A percentile compares a stretch with the other conserved stretches of the same genome.
These are phyloP conservation scores for Sandelia bainsii DNA, from an alignment of 2,797 vertebrate species.

Conservation along the genomic window DNA sequence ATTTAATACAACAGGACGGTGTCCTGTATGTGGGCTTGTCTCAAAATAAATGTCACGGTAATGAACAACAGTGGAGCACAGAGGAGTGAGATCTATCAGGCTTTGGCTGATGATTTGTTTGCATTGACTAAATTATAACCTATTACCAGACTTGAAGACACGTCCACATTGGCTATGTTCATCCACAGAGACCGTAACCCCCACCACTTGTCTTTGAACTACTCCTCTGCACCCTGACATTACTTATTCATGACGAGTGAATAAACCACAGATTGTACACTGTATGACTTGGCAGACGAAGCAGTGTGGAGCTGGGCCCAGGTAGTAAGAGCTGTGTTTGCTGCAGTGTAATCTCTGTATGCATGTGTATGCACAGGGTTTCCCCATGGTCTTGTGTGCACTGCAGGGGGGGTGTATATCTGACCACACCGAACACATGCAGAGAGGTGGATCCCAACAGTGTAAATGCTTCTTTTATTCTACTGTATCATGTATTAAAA, in stretches of 20 bases:
- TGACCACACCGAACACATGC: conserved; percentile 21
- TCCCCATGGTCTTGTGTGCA: conserved; percentile 37
- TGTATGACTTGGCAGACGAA: conserved; percentile 49
- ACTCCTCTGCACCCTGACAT: conserved; percentile 3
- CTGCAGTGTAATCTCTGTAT: conserved; percentile 65
- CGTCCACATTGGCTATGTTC: too few relatives aligned
- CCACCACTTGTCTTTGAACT: too few relatives aligned
- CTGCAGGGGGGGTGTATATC: conserved; percentile 52
- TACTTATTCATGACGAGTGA: conserved; percentile 46
- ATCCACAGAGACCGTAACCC: too few relatives aligned
- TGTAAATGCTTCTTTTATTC: neutral
- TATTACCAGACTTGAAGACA: too few relatives aligned
- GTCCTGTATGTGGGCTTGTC: too few relatives aligned
- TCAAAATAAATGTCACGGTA: too few relatives aligned
- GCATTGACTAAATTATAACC: too few relatives aligned
- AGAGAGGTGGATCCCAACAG: conserved; percentile 10
- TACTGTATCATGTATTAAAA: conserved; percentile 3
- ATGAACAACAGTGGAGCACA: too few relatives aligned
- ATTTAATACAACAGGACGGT: neutral
- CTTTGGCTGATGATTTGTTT: too few relatives aligned
- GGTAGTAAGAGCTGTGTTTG: conserved; percentile 54
- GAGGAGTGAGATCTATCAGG: too few relatives aligned
- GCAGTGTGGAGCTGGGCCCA: conserved; percentile 30
- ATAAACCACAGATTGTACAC: conserved; percentile 43
- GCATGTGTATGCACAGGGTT: conserved; percentile 53